Percentiles rank a stretch among this genome's conserved stretches.
Conservation (phyloP, 1,140 invertebrate species). For the Stenopsyche tienmushanensis region DNA sequence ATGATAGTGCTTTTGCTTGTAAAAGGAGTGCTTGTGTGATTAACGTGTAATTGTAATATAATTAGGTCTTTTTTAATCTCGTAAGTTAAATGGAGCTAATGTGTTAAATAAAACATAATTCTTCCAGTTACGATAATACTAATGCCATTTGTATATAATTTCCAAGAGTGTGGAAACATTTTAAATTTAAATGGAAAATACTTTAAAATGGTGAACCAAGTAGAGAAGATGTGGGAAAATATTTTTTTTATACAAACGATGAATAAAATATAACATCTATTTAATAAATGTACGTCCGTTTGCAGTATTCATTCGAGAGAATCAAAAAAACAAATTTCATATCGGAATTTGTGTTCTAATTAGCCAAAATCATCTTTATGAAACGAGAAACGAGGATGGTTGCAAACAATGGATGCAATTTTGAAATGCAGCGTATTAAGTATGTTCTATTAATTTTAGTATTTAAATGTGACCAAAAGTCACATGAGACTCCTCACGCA, state of each 20-base stretch:
- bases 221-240: constrained; percentile 14
- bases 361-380: background rate
- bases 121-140: constrained; percentile 2
- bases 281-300: background rate
- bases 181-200: background rate
- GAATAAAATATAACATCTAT: background rate
- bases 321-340: background rate
- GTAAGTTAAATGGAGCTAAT: background rate
- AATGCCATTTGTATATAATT: constrained; percentile 7
- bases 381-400: background rate
- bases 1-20: constrained; percentile 18
- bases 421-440: background rate
- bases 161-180: background rate
- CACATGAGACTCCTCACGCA: background rate
- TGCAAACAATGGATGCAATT: background rate
- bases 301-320: background rate
- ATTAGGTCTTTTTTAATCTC: background rate
- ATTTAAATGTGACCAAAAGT: background rate
- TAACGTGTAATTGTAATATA: background rate
- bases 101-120: background rate
- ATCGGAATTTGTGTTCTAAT: background rate
- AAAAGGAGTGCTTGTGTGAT: constrained; percentile 2
- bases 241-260: constrained; percentile 18
- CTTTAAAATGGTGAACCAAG: constrained; percentile 24
- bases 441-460: background rate